Conservation (phyloP, 1,140 invertebrate species). For the Bombyx mandarina region DNA sequence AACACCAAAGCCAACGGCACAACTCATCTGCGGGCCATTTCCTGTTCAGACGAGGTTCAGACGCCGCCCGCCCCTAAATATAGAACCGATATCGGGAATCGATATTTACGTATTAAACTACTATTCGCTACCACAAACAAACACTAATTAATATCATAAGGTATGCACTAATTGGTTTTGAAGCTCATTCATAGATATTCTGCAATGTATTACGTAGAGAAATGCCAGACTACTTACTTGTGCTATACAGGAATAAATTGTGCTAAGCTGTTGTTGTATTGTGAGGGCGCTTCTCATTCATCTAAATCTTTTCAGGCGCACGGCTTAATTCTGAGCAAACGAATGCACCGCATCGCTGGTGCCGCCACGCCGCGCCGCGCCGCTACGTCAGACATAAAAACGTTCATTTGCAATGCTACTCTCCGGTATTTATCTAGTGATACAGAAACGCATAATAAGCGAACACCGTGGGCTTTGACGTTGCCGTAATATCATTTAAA, state of each 20-base stretch:
- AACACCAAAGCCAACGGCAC: slow-evolving; percentile 17
- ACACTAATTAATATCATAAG: background rate
- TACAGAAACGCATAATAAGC: slow-evolving; percentile 52
- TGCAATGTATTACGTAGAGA: slow-evolving; percentile 21
- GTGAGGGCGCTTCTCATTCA: slow-evolving; percentile 55
- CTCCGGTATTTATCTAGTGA: slow-evolving; percentile 52
- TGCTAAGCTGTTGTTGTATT: slow-evolving; percentile 62
- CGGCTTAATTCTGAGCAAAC: slow-evolving; percentile 54
- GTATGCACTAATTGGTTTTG: background rate
- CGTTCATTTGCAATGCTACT: slow-evolving; percentile 56
- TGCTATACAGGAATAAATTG: slow-evolving; percentile 52
- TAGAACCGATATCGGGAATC: slow-evolving; percentile 15
- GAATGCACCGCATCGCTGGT: slow-evolving; percentile 24
- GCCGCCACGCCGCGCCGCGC: slow-evolving; percentile 11
- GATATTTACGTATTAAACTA: slow-evolving; percentile 4
- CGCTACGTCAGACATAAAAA: slow-evolving; percentile 44
- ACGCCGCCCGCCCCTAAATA: slow-evolving; percentile 25
- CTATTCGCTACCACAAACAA: background rate
- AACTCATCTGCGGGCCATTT: slow-evolving; percentile 56
- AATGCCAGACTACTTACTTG: slow-evolving; percentile 50
- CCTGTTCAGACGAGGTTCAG: slow-evolving; percentile 51
- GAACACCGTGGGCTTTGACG: slow-evolving; percentile 35
- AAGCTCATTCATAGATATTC: background rate
- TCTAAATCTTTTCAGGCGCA: slow-evolving; percentile 61
- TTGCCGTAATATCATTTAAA: slow-evolving; percentile 39